phyloP scores from a whole-genome alignment of 1,140 invertebrate genomes.

The Saccostrea cuccullata region DNA sequence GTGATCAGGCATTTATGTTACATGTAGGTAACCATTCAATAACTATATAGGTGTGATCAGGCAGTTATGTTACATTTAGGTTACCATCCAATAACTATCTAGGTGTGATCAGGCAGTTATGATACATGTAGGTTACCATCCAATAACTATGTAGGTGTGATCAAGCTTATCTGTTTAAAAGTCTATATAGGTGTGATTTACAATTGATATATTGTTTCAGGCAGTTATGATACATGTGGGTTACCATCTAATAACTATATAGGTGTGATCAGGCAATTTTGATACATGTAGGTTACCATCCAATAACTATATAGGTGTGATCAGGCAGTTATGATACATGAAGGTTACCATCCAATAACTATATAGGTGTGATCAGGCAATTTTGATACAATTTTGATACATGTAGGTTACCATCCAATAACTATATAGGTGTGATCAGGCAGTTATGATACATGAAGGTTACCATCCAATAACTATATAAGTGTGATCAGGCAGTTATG shows the following conservation, averaged over 20 bases:
- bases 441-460: constrained; percentile 79
- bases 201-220: too few relatives aligned
- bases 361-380: constrained; percentile 79
- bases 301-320: constrained; percentile 45
- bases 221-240: constrained; percentile 49
- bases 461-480: constrained; percentile 26
- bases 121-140: too few relatives aligned
- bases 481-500: constrained; percentile 75
- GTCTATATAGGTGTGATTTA: too few relatives aligned
- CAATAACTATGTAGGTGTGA: too few relatives aligned
- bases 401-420: constrained; percentile 71
- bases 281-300: constrained; percentile 72
- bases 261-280: constrained; percentile 79
- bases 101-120: too few relatives aligned
- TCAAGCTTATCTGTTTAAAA: too few relatives aligned
- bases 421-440: constrained; percentile 79
- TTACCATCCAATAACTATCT: too few relatives aligned
- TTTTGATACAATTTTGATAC: too few relatives aligned
- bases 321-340: constrained; percentile 78
- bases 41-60: too few relatives aligned
- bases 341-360: constrained; percentile 76
- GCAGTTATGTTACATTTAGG: too few relatives aligned
- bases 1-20: too few relatives aligned
- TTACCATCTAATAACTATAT: constrained; percentile 77
- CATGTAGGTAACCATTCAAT: too few relatives aligned